Evolutionary conservation across 2,888 invertebrate species (phyloP), one percentile per base, ranked within the genome.

Genomic region (Acleris literana): DNA sequence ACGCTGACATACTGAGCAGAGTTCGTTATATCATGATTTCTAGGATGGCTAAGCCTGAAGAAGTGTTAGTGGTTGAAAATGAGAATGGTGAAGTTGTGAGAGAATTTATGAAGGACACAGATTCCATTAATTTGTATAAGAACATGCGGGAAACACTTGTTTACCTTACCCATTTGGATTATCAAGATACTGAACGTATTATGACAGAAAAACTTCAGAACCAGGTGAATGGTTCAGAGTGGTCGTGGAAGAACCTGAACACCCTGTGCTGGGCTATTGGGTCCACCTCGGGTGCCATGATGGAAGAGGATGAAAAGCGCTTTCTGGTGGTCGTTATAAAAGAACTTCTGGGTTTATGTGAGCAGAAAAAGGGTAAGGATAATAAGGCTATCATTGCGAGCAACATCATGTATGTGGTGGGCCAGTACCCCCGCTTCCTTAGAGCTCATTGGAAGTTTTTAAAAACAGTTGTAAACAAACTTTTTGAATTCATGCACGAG

Each of bases 401-500:
- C 72, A 99, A 99, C 92, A 99, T 99, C 71, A 99, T 99, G 99
- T 99, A 99, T 91, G 99, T 99, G 68, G 99, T 99, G 62, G 99
- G 99, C 3, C 99, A 99, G 87, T 99, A 99, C 92, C 99, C 99
- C 53, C 93, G 99, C 68, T 99, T 99, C 92, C 93, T 99, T 70
- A 94, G 99, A 76, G 99, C 99, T n/a, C 99, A 99, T 89, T 99
- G 99, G 99, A 98, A 99, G 86, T 99, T 99, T 91, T 94, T 99
- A 71, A 99, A 99, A 94, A 99, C 99, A 59, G 99, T 99, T 81
- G 99, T 99, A 69, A 99, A 99, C 93, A 99, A 99, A 93, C 94
- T 99, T 65, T 99, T 99, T 93, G 99, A 99, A 93, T 99, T 99
- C 88, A 99, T 99, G 99, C 99, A 99, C 87, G 99, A 99, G 93